Conservation (phyloP, 2,888 invertebrate genomes). For the Microdon myrmicae region DNA sequence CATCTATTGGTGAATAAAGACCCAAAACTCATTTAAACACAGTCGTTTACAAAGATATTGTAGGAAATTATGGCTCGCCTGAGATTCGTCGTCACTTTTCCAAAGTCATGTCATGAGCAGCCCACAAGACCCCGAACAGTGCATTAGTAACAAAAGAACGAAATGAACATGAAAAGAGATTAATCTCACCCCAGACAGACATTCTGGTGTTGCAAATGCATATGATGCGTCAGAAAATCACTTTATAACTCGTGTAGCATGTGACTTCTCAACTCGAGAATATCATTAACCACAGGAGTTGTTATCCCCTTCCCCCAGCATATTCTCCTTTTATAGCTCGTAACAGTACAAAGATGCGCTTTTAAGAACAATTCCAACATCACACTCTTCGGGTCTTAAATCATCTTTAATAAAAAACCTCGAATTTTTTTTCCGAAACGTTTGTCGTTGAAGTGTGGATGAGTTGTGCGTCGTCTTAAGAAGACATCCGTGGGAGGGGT, state of each 20-base stretch:
- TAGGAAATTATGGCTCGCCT: no score
- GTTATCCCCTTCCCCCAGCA: conserved; percentile 27
- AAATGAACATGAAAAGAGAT: background rate
- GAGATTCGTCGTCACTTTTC: no score
- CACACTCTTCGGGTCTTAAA: conserved; percentile 58
- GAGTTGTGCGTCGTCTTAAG: conserved; percentile 20
- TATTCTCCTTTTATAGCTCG: conserved; percentile 22
- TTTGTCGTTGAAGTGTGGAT: conserved; percentile 37
- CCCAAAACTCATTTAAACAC: no score
- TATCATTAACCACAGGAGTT: conserved; percentile 21
- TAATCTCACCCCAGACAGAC: conserved; percentile 54
- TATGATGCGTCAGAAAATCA: conserved; percentile 66
- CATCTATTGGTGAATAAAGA: no score
- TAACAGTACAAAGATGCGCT: conserved; percentile 46
- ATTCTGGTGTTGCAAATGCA: conserved; percentile 65
- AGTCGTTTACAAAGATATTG: no score
- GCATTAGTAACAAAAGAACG: conserved; percentile 8
- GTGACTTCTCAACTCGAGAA: conserved; percentile 52
- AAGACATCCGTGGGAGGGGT: conserved; percentile 13
- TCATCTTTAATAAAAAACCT: conserved; percentile 62
- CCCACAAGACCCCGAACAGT: conserved; percentile 16
- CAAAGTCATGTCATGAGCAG: no score
- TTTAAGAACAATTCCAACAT: conserved; percentile 53
- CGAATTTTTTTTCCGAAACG: conserved; percentile 41
- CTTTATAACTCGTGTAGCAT: conserved; percentile 64